These are phyloP conservation scores for Drepana arcuata DNA, from an alignment of 1,140 invertebrate species.

Conservation along the genomic window DNA sequence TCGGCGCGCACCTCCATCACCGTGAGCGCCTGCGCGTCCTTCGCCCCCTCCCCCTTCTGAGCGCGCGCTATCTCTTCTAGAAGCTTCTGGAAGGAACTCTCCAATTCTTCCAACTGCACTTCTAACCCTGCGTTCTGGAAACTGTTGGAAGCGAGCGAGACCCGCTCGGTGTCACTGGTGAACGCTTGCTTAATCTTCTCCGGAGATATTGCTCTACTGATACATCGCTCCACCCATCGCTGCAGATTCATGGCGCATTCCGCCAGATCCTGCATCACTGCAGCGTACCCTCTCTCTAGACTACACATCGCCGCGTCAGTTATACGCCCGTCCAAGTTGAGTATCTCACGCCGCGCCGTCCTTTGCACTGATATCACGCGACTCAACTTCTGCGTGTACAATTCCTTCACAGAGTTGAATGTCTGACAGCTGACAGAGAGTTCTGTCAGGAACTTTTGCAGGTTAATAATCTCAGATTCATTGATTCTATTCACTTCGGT, in stretches of 20 bases:
- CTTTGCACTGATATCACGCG: conserved; percentile 44
- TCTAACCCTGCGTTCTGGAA: conserved; percentile 48
- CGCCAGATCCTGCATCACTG: conserved; percentile 49
- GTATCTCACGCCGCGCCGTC: conserved; percentile 47
- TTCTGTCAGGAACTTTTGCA: conserved; percentile 57
- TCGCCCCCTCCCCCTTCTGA: conserved; percentile 36
- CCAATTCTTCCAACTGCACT: conserved; percentile 46
- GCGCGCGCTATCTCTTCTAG: conserved; percentile 42
- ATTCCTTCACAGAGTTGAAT: conserved; percentile 46
- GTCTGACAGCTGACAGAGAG: conserved; percentile 47
- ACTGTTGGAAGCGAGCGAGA: conserved; percentile 27
- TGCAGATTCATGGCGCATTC: conserved; percentile 48
- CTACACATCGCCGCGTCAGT: conserved; percentile 38
- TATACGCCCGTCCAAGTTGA: conserved; percentile 38
- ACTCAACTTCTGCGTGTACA: conserved; percentile 51
- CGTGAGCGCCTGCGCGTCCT: conserved; percentile 29
- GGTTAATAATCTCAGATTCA: conserved; percentile 52
- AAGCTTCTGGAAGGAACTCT: conserved; percentile 48
- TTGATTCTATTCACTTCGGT: conserved; percentile 49
- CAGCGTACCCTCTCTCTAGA: conserved; percentile 43
- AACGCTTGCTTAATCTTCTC: conserved; percentile 58
- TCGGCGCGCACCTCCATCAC: conserved; percentile 73
- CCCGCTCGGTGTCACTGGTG: conserved; percentile 30
- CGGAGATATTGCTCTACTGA: conserved; percentile 33
- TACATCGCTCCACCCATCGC: conserved; percentile 46